phyloP scores from a whole-genome alignment of 2,113 vertebrate species.

The Tragelaphus strepsiceros region DNA sequence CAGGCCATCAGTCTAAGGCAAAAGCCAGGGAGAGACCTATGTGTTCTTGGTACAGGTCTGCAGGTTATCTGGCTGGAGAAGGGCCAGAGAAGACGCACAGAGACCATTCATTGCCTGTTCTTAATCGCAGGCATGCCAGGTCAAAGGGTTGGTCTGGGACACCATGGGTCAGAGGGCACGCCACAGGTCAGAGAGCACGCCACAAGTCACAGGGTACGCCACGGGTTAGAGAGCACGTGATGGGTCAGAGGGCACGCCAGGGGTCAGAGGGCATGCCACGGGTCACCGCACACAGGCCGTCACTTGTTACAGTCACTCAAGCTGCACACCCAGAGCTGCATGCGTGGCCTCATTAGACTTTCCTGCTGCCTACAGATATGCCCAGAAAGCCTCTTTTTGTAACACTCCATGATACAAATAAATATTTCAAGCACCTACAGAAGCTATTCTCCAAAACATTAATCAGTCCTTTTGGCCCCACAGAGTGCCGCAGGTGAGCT shows the following conservation, averaged over 20 bases:
- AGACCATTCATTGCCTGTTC: fast-evolving
- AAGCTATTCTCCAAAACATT: neutral
- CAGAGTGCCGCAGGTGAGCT: fast-evolving
- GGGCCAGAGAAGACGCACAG: neutral
- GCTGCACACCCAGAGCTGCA: fast-evolving
- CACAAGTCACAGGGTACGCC: fast-evolving
- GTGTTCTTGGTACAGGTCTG: too few species aligned
- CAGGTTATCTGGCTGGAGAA: too few species aligned
- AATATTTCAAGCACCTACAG: neutral
- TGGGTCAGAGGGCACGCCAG: neutral
- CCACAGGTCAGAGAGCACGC: neutral
- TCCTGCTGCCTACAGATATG: neutral
- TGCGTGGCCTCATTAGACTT: fast-evolving
- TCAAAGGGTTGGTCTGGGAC: neutral
- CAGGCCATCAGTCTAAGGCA: fast-evolving
- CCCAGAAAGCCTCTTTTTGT: neutral
- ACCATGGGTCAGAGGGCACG: neutral
- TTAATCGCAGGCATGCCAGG: fast-evolving
- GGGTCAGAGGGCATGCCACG: neutral
- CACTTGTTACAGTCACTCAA: too few species aligned
- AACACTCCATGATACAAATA: fast-evolving
- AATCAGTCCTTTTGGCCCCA: neutral
- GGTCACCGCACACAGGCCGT: neutral
- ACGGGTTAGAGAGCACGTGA: fast-evolving
- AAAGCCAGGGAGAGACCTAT: fast-evolving